Percentiles rank a stretch among this genome's conserved stretches.
Evolutionary conservation across 2,797 vertebrate genomes (phyloP).

Genomic region (Lepilemur ruficaudatus): DNA sequence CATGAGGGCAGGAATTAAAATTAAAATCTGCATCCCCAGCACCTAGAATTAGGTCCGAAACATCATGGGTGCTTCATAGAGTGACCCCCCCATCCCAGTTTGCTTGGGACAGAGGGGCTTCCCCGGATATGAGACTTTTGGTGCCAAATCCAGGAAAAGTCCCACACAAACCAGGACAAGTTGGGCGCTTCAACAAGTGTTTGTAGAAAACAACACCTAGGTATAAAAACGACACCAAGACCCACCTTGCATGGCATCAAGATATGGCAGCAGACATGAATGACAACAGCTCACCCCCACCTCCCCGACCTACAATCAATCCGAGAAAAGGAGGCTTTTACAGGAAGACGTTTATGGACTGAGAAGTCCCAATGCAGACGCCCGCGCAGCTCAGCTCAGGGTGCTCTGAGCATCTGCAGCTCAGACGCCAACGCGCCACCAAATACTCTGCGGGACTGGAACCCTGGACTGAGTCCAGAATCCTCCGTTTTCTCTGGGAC

Average conservation of each 20-base stretch:
- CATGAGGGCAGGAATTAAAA: neutral
- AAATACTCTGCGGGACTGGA: neutral
- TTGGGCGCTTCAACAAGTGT: neutral
- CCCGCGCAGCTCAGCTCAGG: neutral
- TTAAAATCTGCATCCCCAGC: neutral
- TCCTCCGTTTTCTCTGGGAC: neutral
- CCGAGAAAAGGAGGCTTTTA: neutral
- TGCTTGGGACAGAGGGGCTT: neutral
- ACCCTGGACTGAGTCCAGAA: neutral
- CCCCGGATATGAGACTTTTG: neutral
- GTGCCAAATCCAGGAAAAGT: neutral
- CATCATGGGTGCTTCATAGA: neutral
- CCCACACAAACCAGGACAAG: neutral
- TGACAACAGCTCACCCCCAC: neutral
- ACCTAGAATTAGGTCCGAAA: neutral
- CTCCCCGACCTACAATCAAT: neutral
- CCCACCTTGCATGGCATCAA: neutral
- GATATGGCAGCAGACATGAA: neutral
- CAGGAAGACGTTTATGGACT: neutral
- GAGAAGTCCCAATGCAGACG: neutral
- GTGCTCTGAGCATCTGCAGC: neutral
- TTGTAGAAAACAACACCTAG: neutral
- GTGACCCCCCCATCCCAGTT: neutral
- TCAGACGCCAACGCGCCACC: accelerated
- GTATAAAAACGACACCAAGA: neutral